Percentiles rank a stretch among this genome's conserved stretches.
These are phyloP conservation scores for Metallyticus violacea DNA, from an alignment of 2,888 invertebrate species.

Conservation along the genomic window DNA sequence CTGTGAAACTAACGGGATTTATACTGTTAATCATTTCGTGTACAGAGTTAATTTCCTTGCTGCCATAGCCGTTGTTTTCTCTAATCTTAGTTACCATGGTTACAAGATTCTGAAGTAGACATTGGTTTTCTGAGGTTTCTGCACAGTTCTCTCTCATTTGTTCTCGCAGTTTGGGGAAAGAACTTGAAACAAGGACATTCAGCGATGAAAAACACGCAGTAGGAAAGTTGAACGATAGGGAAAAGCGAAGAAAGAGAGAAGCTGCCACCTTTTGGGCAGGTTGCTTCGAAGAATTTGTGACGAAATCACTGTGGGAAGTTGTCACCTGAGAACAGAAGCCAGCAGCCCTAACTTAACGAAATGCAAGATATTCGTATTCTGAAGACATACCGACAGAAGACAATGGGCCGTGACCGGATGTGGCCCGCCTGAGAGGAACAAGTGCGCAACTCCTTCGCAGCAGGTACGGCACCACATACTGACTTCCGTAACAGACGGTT, in stretches of 20 bases:
- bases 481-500: neutral
- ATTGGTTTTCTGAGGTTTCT: too few species aligned
- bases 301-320: neutral
- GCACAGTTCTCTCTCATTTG: too few species aligned
- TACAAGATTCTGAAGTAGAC: too few species aligned
- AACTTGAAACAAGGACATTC: neutral
- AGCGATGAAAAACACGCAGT: neutral
- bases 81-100: too few species aligned
- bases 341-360: neutral
- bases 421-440: neutral
- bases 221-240: neutral
- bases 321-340: neutral
- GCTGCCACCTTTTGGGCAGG: neutral
- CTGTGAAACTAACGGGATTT: too few species aligned
- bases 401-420: constrained; percentile 15
- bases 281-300: neutral
- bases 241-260: neutral
- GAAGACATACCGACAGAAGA: neutral
- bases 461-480: neutral
- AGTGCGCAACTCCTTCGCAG: neutral
- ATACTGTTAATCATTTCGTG: too few species aligned
- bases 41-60: too few species aligned
- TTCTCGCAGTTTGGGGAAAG: too few species aligned
- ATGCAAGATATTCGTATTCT: neutral
- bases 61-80: too few species aligned